Evolutionary conservation across 2,797 vertebrate species (phyloP).

Genomic region (Brachyalestes nurse): DNA sequence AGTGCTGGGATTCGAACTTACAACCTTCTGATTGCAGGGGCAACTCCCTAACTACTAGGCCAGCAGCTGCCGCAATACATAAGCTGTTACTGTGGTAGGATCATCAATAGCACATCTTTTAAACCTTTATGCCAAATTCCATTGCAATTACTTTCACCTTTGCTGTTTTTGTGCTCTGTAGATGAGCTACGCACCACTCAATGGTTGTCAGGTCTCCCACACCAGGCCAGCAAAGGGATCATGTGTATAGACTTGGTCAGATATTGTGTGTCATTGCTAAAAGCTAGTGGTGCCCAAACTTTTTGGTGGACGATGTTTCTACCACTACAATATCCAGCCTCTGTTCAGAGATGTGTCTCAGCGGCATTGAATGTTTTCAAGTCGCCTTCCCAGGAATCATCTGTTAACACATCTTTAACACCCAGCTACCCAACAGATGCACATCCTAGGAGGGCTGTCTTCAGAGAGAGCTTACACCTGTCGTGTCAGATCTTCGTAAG

Average conservation of each 20-base stretch:
- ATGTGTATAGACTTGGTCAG: background rate
- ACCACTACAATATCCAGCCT: slow-evolving; percentile 11
- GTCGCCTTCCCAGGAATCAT: slow-evolving; percentile 40
- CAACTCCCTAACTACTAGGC: too few relatives aligned
- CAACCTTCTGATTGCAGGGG: too few relatives aligned
- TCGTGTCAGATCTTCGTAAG: slow-evolving; percentile 8
- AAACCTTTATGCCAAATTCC: too few relatives aligned
- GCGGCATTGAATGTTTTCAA: background rate
- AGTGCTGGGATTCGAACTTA: too few relatives aligned
- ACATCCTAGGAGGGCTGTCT: slow-evolving; percentile 21
- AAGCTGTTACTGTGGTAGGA: too few relatives aligned
- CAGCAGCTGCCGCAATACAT: too few relatives aligned
- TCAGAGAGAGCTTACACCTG: slow-evolving; percentile 11
- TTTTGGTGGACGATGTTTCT: background rate
- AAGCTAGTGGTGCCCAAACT: background rate
- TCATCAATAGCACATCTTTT: too few relatives aligned
- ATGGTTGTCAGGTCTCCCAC: too few relatives aligned
- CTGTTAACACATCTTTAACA: slow-evolving; percentile 55
- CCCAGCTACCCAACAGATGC: slow-evolving; percentile 37
- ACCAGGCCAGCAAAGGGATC: too few relatives aligned
- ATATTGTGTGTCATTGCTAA: background rate
- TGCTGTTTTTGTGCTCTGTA: too few relatives aligned
- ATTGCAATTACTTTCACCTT: too few relatives aligned
- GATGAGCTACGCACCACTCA: too few relatives aligned
- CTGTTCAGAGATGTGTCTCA: slow-evolving; percentile 16